Evolutionary conservation across 2,888 invertebrate genomes (phyloP).

Genomic region (Lampropteryx suffumata): DNA sequence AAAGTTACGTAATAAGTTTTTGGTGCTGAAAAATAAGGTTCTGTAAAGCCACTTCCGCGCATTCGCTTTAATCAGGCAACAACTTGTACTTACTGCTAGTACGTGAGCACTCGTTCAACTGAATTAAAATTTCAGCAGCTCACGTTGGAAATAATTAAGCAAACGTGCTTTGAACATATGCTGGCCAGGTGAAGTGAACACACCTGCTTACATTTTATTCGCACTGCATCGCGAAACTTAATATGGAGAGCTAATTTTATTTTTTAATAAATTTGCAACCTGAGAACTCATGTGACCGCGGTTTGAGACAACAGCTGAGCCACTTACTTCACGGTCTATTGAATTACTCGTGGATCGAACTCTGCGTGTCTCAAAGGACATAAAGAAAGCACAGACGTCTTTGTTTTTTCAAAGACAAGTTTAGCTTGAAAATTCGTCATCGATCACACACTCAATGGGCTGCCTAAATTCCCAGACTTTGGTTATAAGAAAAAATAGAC

Average conservation of each 20-base stretch:
- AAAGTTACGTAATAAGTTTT: constrained; percentile 14
- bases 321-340: constrained; percentile 70
- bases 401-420: constrained; percentile 39
- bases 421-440: constrained; percentile 37
- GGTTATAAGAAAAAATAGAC: constrained; percentile 28
- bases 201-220: constrained; percentile 71
- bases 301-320: constrained; percentile 65
- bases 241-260: constrained; percentile 67
- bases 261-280: constrained; percentile 63
- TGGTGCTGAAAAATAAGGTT: constrained; percentile 11
- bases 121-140: constrained; percentile 51
- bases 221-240: constrained; percentile 66
- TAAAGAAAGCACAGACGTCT: constrained; percentile 43
- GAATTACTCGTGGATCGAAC: constrained; percentile 53
- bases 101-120: constrained; percentile 40
- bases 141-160: constrained; percentile 56
- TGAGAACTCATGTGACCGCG: constrained; percentile 61
- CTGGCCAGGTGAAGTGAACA: constrained; percentile 67
- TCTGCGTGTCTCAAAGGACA: constrained; percentile 45
- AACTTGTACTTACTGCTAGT: constrained; percentile 41
- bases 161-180: constrained; percentile 66
- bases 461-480: constrained; percentile 32
- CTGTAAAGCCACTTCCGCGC: constrained; percentile 17
- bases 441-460: constrained; percentile 41
- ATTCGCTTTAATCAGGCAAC: constrained; percentile 33